These are phyloP conservation scores for Tetraneura akinire DNA, from an alignment of 1,140 invertebrate genomes.

Conservation along the genomic window DNA sequence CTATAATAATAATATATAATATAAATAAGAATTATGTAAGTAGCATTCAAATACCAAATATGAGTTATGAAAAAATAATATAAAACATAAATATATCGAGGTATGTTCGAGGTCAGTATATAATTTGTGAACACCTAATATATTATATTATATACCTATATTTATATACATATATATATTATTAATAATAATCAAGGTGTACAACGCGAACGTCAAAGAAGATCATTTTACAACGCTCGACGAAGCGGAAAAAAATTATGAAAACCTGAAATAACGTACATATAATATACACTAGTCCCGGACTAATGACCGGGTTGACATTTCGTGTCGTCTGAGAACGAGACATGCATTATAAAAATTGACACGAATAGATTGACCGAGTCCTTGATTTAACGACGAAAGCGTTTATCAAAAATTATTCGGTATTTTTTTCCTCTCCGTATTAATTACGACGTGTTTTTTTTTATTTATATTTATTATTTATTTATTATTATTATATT, in stretches of 20 bases:
- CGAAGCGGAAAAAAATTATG: background rate
- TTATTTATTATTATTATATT: constrained; percentile 11
- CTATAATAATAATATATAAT: too few species aligned
- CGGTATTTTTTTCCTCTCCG: constrained; percentile 31
- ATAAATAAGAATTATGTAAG: too few species aligned
- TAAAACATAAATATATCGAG: too few species aligned
- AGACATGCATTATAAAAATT: constrained; percentile 30
- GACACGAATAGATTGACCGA: constrained; percentile 25
- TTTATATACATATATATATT: too few species aligned
- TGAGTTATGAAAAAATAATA: too few species aligned
- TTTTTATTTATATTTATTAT: background rate
- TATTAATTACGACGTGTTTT: constrained; percentile 38
- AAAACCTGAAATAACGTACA: constrained; percentile 8
- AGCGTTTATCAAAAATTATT: constrained; percentile 45
- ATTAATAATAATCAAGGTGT: constrained; percentile 6
- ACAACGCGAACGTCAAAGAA: too few species aligned
- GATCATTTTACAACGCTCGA: background rate
- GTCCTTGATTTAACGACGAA: constrained; percentile 41
- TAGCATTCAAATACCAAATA: too few species aligned
- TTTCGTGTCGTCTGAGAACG: constrained; percentile 9
- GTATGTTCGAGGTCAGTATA: background rate
- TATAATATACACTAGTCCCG: too few species aligned
- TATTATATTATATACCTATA: background rate
- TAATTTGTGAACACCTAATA: background rate
- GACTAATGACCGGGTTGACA: constrained; percentile 6